Percentiles rank a stretch among this genome's conserved stretches.
phyloP scores from a whole-genome alignment of 92 coral and sea anemone species.

The Actinernus sp. region DNA sequence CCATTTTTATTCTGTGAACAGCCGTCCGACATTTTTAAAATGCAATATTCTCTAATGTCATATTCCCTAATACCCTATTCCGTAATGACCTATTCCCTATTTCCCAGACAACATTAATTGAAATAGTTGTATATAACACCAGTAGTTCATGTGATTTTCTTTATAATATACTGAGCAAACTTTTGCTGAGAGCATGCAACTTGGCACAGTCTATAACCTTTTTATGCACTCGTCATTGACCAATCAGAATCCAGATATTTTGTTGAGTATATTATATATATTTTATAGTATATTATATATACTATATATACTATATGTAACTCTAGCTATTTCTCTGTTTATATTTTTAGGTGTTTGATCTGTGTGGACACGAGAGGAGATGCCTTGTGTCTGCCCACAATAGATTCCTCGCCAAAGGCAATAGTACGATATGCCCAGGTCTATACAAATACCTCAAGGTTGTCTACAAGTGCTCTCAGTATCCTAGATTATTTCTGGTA shows the following conservation, averaged over 20 bases:
- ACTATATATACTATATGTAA: no score
- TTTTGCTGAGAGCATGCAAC: neutral
- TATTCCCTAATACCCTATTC: no score
- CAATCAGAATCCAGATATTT: no score
- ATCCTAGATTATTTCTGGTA: slow-evolving; percentile 84
- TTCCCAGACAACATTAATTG: no score
- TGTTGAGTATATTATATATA: no score
- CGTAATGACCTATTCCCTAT: no score
- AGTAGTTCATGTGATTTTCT: neutral
- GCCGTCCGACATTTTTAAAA: no score
- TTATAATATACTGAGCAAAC: no score
- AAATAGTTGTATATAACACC: neutral
- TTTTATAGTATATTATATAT: no score
- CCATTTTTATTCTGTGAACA: no score
- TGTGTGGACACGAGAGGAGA: slow-evolving; percentile 87
- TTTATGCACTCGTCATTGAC: no score
- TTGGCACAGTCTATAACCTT: neutral
- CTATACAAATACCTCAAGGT: slow-evolving; percentile 89
- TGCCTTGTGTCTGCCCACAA: slow-evolving; percentile 89
- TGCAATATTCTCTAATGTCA: no score
- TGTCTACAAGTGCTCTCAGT: slow-evolving; percentile 89
- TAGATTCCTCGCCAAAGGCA: slow-evolving; percentile 69
- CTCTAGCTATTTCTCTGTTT: neutral
- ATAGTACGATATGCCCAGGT: slow-evolving; percentile 84
- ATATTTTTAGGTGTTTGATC: slow-evolving; percentile 68